phyloP scores from a whole-genome alignment of 2,888 invertebrate genomes.

The Priocnemis perturbator region DNA sequence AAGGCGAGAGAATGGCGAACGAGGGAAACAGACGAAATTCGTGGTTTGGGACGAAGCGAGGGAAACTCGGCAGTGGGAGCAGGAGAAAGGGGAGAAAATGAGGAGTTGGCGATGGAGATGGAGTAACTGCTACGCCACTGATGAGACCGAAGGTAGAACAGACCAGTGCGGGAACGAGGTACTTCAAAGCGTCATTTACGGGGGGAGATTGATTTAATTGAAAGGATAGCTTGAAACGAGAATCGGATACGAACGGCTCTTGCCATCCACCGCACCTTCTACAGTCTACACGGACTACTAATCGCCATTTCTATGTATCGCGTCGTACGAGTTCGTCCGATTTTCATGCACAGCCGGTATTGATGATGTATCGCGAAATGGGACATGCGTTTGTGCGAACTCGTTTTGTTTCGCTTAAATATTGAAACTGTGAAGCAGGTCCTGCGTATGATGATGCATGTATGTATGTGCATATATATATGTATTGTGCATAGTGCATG shows the following conservation, averaged over 20 bases:
- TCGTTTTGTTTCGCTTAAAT: too few relatives aligned
- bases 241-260: conserved; percentile 35
- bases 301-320: conserved; percentile 1
- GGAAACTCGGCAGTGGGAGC: conserved; percentile 14
- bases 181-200: conserved; percentile 47
- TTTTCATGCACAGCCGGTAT: background rate
- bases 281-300: conserved; percentile 2
- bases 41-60: conserved; percentile 11
- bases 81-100: conserved; percentile 14
- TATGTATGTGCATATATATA: too few relatives aligned
- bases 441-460: too few relatives aligned
- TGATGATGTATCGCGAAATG: conserved; percentile 14
- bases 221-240: conserved; percentile 35
- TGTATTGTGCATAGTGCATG: too few relatives aligned
- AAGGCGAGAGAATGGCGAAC: conserved; percentile 6
- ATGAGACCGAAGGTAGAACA: conserved; percentile 40
- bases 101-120: conserved; percentile 29
- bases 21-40: background rate
- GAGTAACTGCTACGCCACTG: conserved; percentile 28
- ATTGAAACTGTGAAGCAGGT: too few relatives aligned
- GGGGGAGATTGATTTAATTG: conserved; percentile 49
- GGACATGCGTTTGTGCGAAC: conserved; percentile 3
- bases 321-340: background rate
- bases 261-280: conserved; percentile 23
- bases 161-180: conserved; percentile 34